phyloP scores from a whole-genome alignment of 2,888 invertebrate species.

The Chamaedrilus cognettii region DNA sequence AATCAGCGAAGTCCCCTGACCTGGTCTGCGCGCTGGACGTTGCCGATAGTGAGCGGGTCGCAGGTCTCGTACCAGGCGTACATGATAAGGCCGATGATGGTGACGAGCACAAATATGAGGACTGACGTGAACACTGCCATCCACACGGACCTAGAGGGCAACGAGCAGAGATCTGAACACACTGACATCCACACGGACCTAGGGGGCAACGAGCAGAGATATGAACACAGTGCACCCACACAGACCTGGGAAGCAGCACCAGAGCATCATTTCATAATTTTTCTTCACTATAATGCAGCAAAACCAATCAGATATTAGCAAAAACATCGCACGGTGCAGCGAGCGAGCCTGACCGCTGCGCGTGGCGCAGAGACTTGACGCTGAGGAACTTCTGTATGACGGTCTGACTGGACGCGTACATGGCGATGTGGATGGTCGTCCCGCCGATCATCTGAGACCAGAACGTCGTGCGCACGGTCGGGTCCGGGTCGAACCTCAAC shows the following conservation, averaged over 20 bases:
- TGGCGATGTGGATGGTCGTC: slow-evolving; percentile 84
- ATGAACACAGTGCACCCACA: slow-evolving; percentile 16
- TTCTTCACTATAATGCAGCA: too few relatives aligned
- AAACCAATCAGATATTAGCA: too few relatives aligned
- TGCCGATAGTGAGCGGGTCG: slow-evolving; percentile 25
- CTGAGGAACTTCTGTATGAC: slow-evolving; percentile 35
- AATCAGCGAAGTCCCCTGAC: too few relatives aligned
- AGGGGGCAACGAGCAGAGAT: slow-evolving; percentile 25
- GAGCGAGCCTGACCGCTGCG: slow-evolving; percentile 29
- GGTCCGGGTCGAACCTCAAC: slow-evolving; percentile 69
- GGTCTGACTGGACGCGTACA: slow-evolving; percentile 90
- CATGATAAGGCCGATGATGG: slow-evolving; percentile 39
- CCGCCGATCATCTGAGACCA: slow-evolving; percentile 83
- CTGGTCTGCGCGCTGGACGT: slow-evolving; percentile 30
- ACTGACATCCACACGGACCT: slow-evolving; percentile 24
- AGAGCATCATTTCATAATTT: too few relatives aligned
- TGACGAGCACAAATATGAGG: slow-evolving; percentile 19
- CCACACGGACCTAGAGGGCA: slow-evolving; percentile 27
- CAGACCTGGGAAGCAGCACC: slow-evolving; percentile 25
- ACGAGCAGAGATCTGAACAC: slow-evolving; percentile 16
- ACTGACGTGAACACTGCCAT: slow-evolving; percentile 10
- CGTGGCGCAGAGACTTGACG: slow-evolving; percentile 15
- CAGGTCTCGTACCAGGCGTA: slow-evolving; percentile 35
- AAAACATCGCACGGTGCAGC: too few relatives aligned
- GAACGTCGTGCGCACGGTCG: slow-evolving; percentile 81